Percentiles rank a stretch among this genome's conserved stretches.
Conservation (phyloP, 2,797 vertebrate genomes). For the Mastacembelus armatus region DNA sequence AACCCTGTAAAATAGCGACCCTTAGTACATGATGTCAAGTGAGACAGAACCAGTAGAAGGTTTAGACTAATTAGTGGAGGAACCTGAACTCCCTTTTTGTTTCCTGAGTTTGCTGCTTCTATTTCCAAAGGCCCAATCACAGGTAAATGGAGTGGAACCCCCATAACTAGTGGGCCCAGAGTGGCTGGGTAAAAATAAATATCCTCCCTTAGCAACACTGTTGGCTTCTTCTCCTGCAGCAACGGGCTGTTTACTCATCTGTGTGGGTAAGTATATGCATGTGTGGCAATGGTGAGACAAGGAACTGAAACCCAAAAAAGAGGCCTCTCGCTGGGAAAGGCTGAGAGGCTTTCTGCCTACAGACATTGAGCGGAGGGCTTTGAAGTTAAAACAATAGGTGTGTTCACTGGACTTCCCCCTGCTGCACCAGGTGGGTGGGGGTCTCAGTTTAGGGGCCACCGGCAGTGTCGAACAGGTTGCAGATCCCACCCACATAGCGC, state of each 20-base stretch:
- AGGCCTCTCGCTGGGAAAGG: constrained; percentile 55
- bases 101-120: constrained; percentile 33
- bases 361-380: constrained; percentile 48
- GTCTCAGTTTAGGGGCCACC: constrained; percentile 50
- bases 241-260: constrained; percentile 68
- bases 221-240: constrained; percentile 48
- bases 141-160: constrained; percentile 63
- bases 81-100: constrained; percentile 20
- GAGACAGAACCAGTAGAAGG: constrained; percentile 14
- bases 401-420: constrained; percentile 41
- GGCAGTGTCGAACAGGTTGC: constrained; percentile 48
- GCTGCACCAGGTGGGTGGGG: constrained; percentile 65
- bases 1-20: background rate
- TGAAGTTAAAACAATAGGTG: constrained; percentile 69
- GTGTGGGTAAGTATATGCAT: constrained; percentile 31
- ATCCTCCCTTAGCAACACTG: constrained; percentile 52
- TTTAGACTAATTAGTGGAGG: constrained; percentile 24
- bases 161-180: constrained; percentile 48
- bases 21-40: constrained; percentile 3
- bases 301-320: constrained; percentile 35
- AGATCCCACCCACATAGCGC: constrained; percentile 68
- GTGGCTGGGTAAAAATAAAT: constrained; percentile 64
- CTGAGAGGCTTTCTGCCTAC: constrained; percentile 45
- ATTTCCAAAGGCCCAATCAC: constrained; percentile 60
- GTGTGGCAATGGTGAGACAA: constrained; percentile 14